Base-by-base conservation (phyloP, 2,888 invertebrate species). In the Cecidostiba fungosa region DNA sequence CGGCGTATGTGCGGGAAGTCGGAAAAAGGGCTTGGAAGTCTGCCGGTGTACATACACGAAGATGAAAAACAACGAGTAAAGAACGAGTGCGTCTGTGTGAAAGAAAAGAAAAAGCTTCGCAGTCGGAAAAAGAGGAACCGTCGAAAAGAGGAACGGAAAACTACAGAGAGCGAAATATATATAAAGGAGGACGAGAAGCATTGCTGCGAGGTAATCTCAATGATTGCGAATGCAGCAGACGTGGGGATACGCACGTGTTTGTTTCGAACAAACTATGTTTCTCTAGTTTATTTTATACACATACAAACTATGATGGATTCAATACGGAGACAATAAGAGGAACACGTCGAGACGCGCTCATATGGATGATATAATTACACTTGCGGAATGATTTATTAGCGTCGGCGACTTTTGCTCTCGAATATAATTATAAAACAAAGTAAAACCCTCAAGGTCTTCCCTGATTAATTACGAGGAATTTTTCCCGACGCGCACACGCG, bases 171-270 rank as follows among this genome's bases (percentile, higher is more conserved):
- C 23, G 12, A 74, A 29, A 3, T 39, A 59, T 23, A 19, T 26
- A 47, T 76, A 78, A 26, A 77, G 66, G 85, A 72, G n/a, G n/a
- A n/a, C n/a, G n/a, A n/a, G 54, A 5, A 77, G 78, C 62, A 77
- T 86, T 88, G 86, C 86, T 85, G 85, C 86, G 85, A 77, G 85
- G 89, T 89, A 90, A 90, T 90, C 88, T 88, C 88, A 85, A 90
- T 88, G 90, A 90, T 90, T 90, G 90, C 88, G 90, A 90, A 90
- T 90, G 90, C 88, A 32, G 85, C 88, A 36, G 72, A 70, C 14
- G 87, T 10, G 54, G 50, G 23, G 4, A 12, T 29, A 26, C 23
- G 50, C 23, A 32, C 32, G 23, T n/a, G 29, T 26, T 12, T 47
- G 47, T 6, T 47, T 8, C 32, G 8, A 12, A 47, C 12, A 47